Percentiles rank a stretch among this genome's conserved stretches.
Conservation (phyloP, 2,113 vertebrate species). For the Etheostoma cragini region DNA sequence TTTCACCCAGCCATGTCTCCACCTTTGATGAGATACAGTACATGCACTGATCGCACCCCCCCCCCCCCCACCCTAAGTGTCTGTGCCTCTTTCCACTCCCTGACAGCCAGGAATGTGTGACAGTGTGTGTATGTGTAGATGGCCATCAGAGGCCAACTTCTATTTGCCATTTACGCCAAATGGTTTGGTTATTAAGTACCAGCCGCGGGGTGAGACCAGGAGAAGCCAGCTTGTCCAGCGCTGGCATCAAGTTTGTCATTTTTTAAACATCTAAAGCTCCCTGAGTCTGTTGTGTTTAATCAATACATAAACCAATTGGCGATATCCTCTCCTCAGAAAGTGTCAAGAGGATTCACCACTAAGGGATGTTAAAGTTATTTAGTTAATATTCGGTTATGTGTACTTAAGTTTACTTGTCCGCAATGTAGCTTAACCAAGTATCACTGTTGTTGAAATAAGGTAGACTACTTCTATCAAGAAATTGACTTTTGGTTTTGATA, state of each 20-base stretch:
- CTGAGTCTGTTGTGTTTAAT: background rate
- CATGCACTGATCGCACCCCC: background rate
- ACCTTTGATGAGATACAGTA: constrained; percentile 21
- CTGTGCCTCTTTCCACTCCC: constrained; percentile 11
- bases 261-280: background rate
- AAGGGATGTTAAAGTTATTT: constrained; percentile 11
- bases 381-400: constrained; percentile 10
- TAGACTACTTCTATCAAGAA: constrained; percentile 16
- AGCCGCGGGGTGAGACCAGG: constrained; percentile 81
- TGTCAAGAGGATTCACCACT: background rate
- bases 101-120: constrained; percentile 6
- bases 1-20: constrained; percentile 31
- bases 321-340: background rate
- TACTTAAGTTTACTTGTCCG: constrained; percentile 5
- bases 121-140: constrained; percentile 1
- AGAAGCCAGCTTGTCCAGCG: constrained; percentile 8
- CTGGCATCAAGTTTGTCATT: background rate
- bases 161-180: constrained; percentile 91
- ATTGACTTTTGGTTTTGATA: constrained; percentile 28
- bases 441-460: constrained; percentile 25
- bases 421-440: constrained; percentile 13
- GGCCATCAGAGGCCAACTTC: constrained; percentile 22
- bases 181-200: constrained; percentile 98
- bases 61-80: background rate
- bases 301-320: background rate